Conservation (phyloP, 2,888 invertebrate genomes). For the Tinea trinotella region DNA sequence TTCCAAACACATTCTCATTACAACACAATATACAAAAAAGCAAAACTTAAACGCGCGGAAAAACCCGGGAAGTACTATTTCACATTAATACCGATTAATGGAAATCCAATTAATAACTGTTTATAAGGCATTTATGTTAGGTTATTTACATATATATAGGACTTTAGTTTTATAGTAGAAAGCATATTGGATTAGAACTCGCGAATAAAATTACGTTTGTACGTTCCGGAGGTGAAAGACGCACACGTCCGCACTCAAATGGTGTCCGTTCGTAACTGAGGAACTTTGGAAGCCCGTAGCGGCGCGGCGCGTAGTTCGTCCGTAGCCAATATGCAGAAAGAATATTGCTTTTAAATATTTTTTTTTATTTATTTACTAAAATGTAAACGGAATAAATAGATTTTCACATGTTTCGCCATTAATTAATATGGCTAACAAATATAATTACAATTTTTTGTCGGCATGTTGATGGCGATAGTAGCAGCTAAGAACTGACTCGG, state of each 20-base stretch:
- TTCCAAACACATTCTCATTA: slow-evolving; percentile 27
- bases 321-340: too few relatives aligned
- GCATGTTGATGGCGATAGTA: too few relatives aligned
- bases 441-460: too few relatives aligned
- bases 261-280: not conserved
- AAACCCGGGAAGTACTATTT: slow-evolving; percentile 24
- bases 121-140: not conserved
- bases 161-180: not conserved
- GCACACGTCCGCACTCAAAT: not conserved
- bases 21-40: slow-evolving; percentile 26
- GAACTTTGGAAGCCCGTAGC: not conserved
- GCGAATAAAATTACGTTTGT: not conserved
- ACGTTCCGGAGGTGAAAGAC: not conserved
- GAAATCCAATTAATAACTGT: not conserved
- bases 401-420: too few relatives aligned
- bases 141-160: not conserved
- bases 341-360: too few relatives aligned
- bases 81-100: not conserved
- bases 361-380: too few relatives aligned
- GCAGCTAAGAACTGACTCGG: too few relatives aligned
- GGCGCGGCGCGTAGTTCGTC: not conserved
- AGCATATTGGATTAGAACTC: slow-evolving; percentile 6
- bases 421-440: too few relatives aligned
- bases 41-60: slow-evolving; percentile 23
- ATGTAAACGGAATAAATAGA: too few relatives aligned